A percentile compares a stretch with the other conserved stretches of the same genome.
Evolutionary conservation across 2,113 vertebrate genomes (phyloP).

Genomic region (Nanorana parkeri): DNA sequence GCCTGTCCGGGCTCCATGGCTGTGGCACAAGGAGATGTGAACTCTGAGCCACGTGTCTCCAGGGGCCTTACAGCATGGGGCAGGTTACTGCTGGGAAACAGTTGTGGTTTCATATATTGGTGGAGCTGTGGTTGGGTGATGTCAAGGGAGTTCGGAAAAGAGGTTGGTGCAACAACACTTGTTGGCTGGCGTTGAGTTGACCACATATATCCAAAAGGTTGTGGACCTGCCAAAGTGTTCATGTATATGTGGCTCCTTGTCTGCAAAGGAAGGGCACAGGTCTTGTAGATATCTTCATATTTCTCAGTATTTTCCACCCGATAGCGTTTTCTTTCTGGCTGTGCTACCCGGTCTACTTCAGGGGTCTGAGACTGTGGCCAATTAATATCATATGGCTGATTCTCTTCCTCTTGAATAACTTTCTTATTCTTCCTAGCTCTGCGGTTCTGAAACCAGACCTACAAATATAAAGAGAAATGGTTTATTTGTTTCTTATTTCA

Average conservation of each 20-base stretch:
- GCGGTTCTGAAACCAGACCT: constrained; percentile 71
- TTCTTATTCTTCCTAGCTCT: constrained; percentile 62
- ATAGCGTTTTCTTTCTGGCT: background rate
- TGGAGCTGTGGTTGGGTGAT: background rate
- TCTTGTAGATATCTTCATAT: background rate
- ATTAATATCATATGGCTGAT: background rate
- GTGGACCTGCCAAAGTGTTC: background rate
- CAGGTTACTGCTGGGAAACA: background rate
- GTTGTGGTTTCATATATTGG: background rate
- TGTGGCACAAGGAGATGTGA: too few species aligned
- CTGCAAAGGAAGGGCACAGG: background rate
- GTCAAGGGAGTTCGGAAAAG: background rate
- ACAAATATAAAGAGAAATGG: background rate
- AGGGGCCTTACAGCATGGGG: background rate
- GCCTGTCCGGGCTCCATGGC: background rate
- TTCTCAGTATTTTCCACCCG: background rate
- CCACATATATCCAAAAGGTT: background rate
- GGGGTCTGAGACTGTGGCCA: background rate
- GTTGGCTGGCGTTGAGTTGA: background rate
- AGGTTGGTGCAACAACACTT: background rate
- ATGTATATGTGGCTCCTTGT: background rate
- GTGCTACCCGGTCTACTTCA: background rate
- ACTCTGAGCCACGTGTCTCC: too few species aligned
- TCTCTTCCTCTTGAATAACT: background rate
- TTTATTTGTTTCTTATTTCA: too few species aligned